Conservation (phyloP, 2,797 vertebrate species). For the Apodemus agrarius region DNA sequence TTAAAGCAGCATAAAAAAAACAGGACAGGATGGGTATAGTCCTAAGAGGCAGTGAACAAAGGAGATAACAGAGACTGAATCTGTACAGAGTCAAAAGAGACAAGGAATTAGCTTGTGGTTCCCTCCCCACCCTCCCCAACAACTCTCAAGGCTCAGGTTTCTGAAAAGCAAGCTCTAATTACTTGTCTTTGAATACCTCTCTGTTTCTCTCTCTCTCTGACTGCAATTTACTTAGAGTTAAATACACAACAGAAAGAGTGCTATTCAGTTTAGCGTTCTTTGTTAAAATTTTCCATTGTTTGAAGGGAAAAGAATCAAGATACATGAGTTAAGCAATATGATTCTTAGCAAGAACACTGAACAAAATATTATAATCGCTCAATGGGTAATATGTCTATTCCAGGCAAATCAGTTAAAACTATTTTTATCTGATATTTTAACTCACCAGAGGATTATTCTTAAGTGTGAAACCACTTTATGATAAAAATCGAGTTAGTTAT, state of each 20-base stretch:
- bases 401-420: not conserved
- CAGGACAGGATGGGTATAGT: not conserved
- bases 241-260: not conserved
- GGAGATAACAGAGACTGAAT: not conserved
- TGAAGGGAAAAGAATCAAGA: not conserved
- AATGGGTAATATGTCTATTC: not conserved
- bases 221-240: slow-evolving; percentile 9
- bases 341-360: slow-evolving; percentile 2
- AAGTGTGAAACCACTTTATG: not conserved
- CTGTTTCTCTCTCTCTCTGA: not conserved
- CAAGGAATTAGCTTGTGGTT: slow-evolving; percentile 1
- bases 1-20: slow-evolving; percentile 5
- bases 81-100: slow-evolving; percentile 4
- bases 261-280: not conserved
- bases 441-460: not conserved
- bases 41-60: not conserved
- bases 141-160: slow-evolving; percentile 30
- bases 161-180: slow-evolving; percentile 12
- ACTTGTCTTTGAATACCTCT: not conserved
- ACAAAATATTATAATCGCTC: not conserved
- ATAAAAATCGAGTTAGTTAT: not conserved
- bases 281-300: not conserved
- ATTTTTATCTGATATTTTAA: not conserved
- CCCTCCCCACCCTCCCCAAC: too few species aligned
- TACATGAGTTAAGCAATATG: not conserved